Conservation (phyloP, 2,797 vertebrate species). For the Buphagus erythrorhynchus region DNA sequence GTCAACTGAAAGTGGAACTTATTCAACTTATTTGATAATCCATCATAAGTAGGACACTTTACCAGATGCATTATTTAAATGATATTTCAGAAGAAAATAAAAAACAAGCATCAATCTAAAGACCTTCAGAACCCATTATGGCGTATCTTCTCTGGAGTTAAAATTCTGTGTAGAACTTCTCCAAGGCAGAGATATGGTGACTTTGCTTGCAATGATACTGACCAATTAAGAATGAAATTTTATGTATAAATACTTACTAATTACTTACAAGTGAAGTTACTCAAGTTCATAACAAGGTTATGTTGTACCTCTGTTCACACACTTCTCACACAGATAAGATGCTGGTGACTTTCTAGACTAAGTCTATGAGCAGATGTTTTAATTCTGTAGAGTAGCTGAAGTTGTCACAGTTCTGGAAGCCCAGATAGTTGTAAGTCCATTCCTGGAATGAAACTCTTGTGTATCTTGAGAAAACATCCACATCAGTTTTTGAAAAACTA, state of each 20-base stretch:
- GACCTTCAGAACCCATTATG: neutral
- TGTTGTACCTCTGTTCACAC: accelerated
- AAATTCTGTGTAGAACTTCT: neutral
- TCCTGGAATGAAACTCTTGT: neutral
- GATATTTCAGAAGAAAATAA: neutral
- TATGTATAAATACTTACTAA: neutral
- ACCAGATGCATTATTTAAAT: neutral
- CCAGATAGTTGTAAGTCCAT: neutral
- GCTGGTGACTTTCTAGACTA: neutral
- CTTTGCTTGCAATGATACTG: neutral
- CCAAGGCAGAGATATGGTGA: neutral
- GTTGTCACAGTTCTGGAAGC: neutral
- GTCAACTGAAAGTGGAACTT: neutral
- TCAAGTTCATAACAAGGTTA: neutral
- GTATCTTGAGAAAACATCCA: neutral
- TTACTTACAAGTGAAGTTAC: neutral
- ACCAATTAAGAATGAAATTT: neutral
- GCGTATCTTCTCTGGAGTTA: neutral
- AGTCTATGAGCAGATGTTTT: neutral
- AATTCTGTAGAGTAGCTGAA: neutral
- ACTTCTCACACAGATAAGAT: accelerated
- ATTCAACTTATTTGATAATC: neutral
- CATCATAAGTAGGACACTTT: neutral
- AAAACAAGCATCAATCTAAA: neutral
- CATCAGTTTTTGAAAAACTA: neutral